A percentile compares a stretch with the other conserved stretches of the same genome.
Evolutionary conservation across 2,888 invertebrate genomes (phyloP).

Genomic region (Agriotes lineatus): DNA sequence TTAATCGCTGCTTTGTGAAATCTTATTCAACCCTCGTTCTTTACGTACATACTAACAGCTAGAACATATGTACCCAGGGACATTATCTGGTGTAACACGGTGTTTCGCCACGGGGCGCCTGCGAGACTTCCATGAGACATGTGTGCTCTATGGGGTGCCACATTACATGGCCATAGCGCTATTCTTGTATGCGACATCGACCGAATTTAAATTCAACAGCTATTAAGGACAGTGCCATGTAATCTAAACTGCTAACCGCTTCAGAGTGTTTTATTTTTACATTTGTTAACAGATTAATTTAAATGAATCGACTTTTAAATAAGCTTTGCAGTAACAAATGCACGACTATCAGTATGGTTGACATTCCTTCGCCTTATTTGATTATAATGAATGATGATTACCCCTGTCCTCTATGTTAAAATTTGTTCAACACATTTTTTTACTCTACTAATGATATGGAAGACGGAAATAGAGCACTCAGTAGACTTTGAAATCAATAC

Average conservation of each 20-base stretch:
- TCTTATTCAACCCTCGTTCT: constrained; percentile 43
- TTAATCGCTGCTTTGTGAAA: constrained; percentile 42
- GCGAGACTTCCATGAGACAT: constrained; percentile 49
- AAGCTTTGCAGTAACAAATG: no score
- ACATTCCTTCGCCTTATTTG: no score
- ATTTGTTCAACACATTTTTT: no score
- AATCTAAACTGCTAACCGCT: no score
- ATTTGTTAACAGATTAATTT: constrained; percentile 6
- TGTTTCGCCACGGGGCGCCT: constrained; percentile 52
- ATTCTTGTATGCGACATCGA: constrained; percentile 49
- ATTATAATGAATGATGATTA: no score
- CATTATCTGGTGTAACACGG: constrained; percentile 55
- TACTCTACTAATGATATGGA: no score
- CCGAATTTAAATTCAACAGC: constrained; percentile 48
- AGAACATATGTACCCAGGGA: constrained; percentile 43
- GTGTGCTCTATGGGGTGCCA: constrained; percentile 51
- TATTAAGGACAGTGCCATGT: constrained; percentile 43
- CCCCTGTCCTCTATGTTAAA: no score
- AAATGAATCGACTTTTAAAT: not conserved
- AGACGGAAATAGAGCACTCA: no score
- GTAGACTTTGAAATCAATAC: no score
- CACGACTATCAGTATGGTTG: no score
- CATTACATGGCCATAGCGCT: constrained; percentile 51
- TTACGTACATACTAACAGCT: constrained; percentile 41
- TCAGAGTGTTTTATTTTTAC: no score